Evolutionary conservation across 2,888 invertebrate species (phyloP).

Genomic region (Bruchidius siliquastri): DNA sequence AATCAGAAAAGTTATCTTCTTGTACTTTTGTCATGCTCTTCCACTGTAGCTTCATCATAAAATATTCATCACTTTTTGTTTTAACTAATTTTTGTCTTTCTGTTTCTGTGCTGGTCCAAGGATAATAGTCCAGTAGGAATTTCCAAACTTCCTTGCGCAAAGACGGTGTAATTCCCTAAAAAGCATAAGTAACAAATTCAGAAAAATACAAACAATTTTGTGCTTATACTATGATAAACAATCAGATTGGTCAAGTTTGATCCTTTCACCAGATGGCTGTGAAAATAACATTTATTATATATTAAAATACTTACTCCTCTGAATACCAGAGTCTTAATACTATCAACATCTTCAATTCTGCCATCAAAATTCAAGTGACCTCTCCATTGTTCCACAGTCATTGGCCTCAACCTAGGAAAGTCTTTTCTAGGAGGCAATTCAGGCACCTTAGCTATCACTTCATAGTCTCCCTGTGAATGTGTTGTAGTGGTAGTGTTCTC

Average conservation of each 20-base stretch:
- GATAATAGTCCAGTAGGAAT: constrained; percentile 82
- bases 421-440: constrained; percentile 66
- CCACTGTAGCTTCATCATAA: constrained; percentile 96
- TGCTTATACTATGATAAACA: no score
- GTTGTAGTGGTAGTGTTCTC: constrained; percentile 47
- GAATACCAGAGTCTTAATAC: constrained; percentile 82
- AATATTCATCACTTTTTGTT: constrained; percentile 80
- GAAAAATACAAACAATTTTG: not conserved
- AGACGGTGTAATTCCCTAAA: constrained; percentile 71
- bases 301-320: constrained; percentile 64
- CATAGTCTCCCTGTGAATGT: constrained; percentile 65
- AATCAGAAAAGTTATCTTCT: constrained; percentile 81
- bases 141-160: constrained; percentile 90
- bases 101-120: constrained; percentile 73
- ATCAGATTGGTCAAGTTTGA: no score
- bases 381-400: constrained; percentile 77
- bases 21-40: constrained; percentile 81
- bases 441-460: constrained; percentile 61
- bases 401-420: constrained; percentile 66
- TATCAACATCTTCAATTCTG: constrained; percentile 69
- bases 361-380: constrained; percentile 77
- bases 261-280: no score
- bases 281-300: no score
- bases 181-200: constrained; percentile 9
- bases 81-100: constrained; percentile 67